These are phyloP conservation scores for Porites evermanni DNA, from an alignment of 92 coral and sea anemone genomes.

Conservation along the genomic window DNA sequence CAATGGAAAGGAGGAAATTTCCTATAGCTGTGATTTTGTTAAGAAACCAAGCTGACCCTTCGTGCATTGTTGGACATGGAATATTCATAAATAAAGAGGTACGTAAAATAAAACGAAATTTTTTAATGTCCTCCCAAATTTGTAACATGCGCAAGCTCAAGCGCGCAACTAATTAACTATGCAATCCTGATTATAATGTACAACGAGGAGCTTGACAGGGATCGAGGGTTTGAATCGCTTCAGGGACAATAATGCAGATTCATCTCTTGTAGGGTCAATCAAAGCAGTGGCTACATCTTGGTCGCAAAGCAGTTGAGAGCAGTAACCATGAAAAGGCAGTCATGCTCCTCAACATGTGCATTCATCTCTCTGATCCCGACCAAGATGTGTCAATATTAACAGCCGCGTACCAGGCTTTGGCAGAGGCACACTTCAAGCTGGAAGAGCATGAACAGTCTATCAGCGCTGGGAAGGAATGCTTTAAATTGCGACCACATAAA, in stretches of 20 bases:
- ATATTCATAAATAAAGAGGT: conserved; percentile 46
- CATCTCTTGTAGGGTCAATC: conserved; percentile 34
- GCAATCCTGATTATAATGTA: too few relatives aligned
- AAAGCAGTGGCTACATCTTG: conserved; percentile 53
- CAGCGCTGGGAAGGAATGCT: conserved; percentile 56
- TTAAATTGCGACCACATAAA: conserved; percentile 63
- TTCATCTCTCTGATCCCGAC: conserved; percentile 65
- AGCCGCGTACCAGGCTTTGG: conserved; percentile 46
- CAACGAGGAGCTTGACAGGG: too few relatives aligned
- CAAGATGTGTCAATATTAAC: conserved; percentile 26
- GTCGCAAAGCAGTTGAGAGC: conserved; percentile 45
- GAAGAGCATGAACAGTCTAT: conserved; percentile 38
- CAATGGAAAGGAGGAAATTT: conserved; percentile 57
- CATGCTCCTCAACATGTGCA: conserved; percentile 57
- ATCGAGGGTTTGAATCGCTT: too few relatives aligned
- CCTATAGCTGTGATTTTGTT: conserved; percentile 63
- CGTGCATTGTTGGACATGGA: conserved; percentile 46
- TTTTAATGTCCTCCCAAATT: too few relatives aligned
- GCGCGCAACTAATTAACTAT: too few relatives aligned
- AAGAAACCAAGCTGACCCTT: conserved; percentile 65
- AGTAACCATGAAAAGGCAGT: conserved; percentile 47
- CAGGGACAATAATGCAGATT: not conserved
- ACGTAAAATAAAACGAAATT: conserved; percentile 19
- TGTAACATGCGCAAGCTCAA: too few relatives aligned
- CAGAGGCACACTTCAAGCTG: conserved; percentile 47